Conservation (phyloP, 2,113 vertebrate species). For the Collichthys lucidus region DNA sequence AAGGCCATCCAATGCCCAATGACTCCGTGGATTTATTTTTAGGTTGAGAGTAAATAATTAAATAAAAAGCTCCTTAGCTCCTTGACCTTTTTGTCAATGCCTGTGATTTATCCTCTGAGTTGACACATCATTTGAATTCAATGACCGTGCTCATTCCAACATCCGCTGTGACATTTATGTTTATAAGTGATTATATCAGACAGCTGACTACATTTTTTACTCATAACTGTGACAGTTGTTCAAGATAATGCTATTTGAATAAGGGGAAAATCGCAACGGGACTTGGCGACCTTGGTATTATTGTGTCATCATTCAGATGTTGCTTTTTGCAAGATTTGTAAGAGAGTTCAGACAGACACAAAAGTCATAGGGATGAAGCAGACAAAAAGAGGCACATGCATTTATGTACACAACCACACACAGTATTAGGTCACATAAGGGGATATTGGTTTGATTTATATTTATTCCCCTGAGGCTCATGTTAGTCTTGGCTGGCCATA, state of each 20-base stretch:
- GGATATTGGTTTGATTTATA: background rate
- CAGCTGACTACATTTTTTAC: conserved; percentile 40
- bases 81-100: conserved; percentile 55
- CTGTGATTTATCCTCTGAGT: conserved; percentile 44
- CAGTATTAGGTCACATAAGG: background rate
- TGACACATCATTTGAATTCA: conserved; percentile 46
- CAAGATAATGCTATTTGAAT: conserved; percentile 39
- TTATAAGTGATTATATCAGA: conserved; percentile 41
- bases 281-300: conserved; percentile 41
- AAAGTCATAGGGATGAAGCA: background rate
- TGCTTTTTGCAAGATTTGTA: background rate
- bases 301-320: conserved; percentile 22
- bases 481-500: background rate
- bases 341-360: background rate
- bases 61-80: conserved; percentile 50
- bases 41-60: conserved; percentile 48
- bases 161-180: conserved; percentile 48
- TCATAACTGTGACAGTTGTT: conserved; percentile 13
- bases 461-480: background rate
- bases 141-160: conserved; percentile 20
- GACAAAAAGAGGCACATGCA: background rate
- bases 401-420: background rate
- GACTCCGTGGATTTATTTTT: conserved; percentile 57
- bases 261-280: conserved; percentile 6
- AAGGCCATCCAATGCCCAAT: conserved; percentile 50